Percentiles rank a stretch among this genome's conserved stretches.
Conservation (phyloP, 2,113 vertebrate species). For the Macquaria australasica region DNA sequence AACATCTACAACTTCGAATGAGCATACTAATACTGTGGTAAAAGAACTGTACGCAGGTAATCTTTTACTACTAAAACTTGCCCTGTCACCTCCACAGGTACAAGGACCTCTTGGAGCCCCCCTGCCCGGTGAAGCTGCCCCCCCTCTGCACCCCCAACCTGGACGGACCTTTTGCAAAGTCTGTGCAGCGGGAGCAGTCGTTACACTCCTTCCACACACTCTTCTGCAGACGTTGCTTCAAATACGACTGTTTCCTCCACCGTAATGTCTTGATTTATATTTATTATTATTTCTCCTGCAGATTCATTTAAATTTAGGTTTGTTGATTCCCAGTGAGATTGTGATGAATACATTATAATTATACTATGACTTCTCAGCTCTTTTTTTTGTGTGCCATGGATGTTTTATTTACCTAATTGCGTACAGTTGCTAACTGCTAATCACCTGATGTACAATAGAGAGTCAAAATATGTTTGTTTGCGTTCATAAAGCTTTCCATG, state of each 20-base stretch:
- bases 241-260: slow-evolving; percentile 99
- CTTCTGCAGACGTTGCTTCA: slow-evolving; percentile 98
- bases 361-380: too few species aligned
- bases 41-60: background rate
- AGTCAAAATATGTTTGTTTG: slow-evolving; percentile 45
- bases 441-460: background rate
- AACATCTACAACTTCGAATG: slow-evolving; percentile 10
- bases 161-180: slow-evolving; percentile 95
- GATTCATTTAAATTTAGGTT: background rate
- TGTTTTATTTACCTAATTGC: background rate
- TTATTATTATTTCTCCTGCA: background rate
- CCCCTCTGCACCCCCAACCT: slow-evolving; percentile 98
- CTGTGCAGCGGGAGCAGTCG: slow-evolving; percentile 96
- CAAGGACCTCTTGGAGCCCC: slow-evolving; percentile 93
- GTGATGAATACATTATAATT: background rate
- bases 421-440: background rate
- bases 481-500: slow-evolving; percentile 91
- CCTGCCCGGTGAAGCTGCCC: slow-evolving; percentile 90
- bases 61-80: background rate
- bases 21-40: background rate
- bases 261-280: slow-evolving; percentile 81
- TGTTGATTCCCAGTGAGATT: background rate
- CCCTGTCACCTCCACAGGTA: slow-evolving; percentile 85
- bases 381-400: background rate
- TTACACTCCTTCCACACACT: slow-evolving; percentile 98